Percentiles rank a stretch among this genome's conserved stretches.
Conservation (phyloP, 2,797 vertebrate species). For the Basileuterus tristriatus region DNA sequence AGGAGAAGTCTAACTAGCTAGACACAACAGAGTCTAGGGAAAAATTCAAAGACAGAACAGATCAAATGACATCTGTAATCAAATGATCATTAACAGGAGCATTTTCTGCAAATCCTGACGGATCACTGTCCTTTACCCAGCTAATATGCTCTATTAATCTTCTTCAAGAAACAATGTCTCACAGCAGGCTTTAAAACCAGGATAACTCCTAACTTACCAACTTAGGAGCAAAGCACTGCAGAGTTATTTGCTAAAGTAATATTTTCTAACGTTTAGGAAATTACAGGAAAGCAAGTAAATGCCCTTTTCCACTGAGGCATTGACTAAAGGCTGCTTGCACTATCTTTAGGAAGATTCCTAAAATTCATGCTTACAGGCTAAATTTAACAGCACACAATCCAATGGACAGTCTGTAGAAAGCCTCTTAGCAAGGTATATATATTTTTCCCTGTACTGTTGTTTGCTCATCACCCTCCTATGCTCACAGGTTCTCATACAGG, state of each 20-base stretch:
- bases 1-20: constrained; percentile 23
- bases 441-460: not conserved
- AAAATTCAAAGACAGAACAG: not conserved
- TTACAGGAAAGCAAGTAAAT: not conserved
- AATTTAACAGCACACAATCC: not conserved
- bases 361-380: not conserved
- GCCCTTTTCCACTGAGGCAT: not conserved
- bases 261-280: not conserved
- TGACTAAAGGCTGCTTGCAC: not conserved
- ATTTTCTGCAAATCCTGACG: not conserved
- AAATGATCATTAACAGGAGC: constrained; percentile 13
- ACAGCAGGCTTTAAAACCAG: not conserved
- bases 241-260: not conserved
- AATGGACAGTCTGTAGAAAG: not conserved
- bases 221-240: not conserved
- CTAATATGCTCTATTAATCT: constrained; percentile 16
- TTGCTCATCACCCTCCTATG: not conserved
- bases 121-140: constrained; percentile 24
- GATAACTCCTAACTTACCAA: not conserved
- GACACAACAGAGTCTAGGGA: not conserved
- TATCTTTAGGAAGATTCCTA: not conserved
- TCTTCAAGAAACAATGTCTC: not conserved
- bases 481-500: not conserved
- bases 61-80: constrained; percentile 22
- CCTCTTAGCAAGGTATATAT: not conserved